A percentile compares a stretch with the other conserved stretches of the same genome.
Conservation (phyloP, 2,113 vertebrate genomes). For the Cottus gobio region DNA sequence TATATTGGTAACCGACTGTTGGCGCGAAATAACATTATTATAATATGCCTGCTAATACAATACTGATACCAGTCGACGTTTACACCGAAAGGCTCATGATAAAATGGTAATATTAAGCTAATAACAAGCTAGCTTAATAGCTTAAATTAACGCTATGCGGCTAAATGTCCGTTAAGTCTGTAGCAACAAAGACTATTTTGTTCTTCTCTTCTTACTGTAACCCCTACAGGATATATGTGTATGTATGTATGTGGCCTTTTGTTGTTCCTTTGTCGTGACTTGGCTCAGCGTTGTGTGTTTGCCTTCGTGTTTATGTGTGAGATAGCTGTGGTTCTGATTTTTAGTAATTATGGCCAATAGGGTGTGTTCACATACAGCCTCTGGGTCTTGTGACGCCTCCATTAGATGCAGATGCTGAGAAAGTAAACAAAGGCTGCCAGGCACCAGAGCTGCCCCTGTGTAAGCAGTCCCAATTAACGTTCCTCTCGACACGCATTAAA, state of each 20-base stretch:
- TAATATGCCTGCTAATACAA: too few species aligned
- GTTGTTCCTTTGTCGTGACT: neutral
- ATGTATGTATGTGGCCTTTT: neutral
- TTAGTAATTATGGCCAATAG: constrained; percentile 41
- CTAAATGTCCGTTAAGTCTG: neutral
- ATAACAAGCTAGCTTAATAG: neutral
- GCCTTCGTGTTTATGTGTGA: constrained; percentile 6
- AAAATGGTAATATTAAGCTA: neutral
- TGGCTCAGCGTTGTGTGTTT: neutral
- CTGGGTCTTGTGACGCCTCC: constrained; percentile 7
- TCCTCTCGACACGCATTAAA: too few species aligned
- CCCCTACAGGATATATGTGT: neutral
- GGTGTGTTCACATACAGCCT: constrained; percentile 4
- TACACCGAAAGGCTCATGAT: neutral
- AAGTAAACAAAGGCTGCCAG: constrained; percentile 15
- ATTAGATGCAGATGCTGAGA: neutral
- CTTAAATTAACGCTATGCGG: neutral
- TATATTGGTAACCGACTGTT: neutral
- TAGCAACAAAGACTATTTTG: neutral
- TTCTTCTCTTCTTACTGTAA: neutral
- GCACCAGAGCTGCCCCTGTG: constrained; percentile 14
- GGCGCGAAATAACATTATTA: neutral
- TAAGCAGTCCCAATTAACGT: neutral
- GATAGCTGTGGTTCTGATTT: neutral
- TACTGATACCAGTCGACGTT: neutral